A percentile compares a stretch with the other conserved stretches of the same genome.
Evolutionary conservation across 2,797 vertebrate species (phyloP).

Genomic region (Anas bahamensis): DNA sequence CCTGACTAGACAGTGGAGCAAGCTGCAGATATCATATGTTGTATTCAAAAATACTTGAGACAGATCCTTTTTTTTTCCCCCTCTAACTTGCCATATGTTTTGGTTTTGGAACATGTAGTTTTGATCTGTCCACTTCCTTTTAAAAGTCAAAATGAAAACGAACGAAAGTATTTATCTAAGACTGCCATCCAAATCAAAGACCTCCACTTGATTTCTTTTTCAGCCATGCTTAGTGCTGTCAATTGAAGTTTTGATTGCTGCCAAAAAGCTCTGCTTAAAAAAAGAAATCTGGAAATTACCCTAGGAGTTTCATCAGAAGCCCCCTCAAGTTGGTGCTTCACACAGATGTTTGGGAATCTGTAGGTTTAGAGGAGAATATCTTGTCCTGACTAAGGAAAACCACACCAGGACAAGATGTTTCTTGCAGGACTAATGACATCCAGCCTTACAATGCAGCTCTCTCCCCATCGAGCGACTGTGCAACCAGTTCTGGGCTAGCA

Average conservation of each 20-base stretch:
- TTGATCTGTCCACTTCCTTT: conserved; percentile 14
- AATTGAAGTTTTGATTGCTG: not conserved
- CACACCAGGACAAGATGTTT: not conserved
- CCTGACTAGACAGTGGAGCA: not conserved
- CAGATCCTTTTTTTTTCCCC: not conserved
- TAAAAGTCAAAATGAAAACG: conserved; percentile 20
- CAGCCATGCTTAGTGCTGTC: not conserved
- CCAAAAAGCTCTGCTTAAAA: not conserved
- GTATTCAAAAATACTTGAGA: not conserved
- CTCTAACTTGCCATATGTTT: conserved; percentile 7
- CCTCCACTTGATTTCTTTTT: not conserved
- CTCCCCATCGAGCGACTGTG: not conserved
- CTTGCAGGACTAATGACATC: not conserved
- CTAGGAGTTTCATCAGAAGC: not conserved
- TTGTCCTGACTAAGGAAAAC: not conserved
- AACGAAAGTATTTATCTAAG: not conserved
- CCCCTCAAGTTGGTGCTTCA: not conserved
- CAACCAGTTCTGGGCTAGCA: not conserved
- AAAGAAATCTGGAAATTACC: not conserved
- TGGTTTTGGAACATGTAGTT: not conserved
- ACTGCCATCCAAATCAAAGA: not conserved
- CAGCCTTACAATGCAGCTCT: not conserved
- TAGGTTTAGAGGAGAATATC: not conserved
- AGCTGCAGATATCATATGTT: conserved; percentile 5
- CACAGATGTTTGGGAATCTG: not conserved